Evolutionary conservation across 2,797 vertebrate species (phyloP).

Genomic region (Adelosebastes latens): DNA sequence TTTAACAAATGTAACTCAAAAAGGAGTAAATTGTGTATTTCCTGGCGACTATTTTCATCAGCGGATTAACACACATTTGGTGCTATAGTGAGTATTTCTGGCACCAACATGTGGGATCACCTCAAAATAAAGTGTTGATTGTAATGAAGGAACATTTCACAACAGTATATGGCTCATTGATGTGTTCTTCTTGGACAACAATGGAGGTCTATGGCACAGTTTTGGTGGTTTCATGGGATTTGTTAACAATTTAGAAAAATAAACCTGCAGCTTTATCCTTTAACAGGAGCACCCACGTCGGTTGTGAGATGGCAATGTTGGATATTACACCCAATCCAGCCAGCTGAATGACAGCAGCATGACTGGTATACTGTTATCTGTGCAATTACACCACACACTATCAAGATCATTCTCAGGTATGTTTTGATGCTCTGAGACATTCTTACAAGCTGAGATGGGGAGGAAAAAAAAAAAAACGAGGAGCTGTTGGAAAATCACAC

Average conservation of each 20-base stretch:
- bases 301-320: not conserved
- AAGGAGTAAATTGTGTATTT: not conserved
- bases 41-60: not conserved
- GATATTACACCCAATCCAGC: not conserved
- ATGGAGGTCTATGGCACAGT: too few relatives aligned
- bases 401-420: constrained; percentile 26
- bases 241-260: not conserved
- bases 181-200: not conserved
- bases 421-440: constrained; percentile 15
- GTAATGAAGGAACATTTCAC: not conserved
- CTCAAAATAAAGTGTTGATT: not conserved
- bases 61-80: not conserved
- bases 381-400: constrained; percentile 37
- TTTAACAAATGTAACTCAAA: not conserved
- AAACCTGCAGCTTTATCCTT: not conserved
- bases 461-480: constrained; percentile 24
- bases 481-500: constrained; percentile 17
- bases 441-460: constrained; percentile 20
- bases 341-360: constrained; percentile 34
- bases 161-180: not conserved
- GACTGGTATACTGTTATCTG: constrained; percentile 18
- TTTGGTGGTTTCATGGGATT: not conserved
- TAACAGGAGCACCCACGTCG: not conserved
- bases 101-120: too few relatives aligned
- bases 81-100: not conserved